Percentiles rank a stretch among this genome's conserved stretches.
phyloP scores from a whole-genome alignment of 2,888 invertebrate species.

The Trachelus troglodyta region DNA sequence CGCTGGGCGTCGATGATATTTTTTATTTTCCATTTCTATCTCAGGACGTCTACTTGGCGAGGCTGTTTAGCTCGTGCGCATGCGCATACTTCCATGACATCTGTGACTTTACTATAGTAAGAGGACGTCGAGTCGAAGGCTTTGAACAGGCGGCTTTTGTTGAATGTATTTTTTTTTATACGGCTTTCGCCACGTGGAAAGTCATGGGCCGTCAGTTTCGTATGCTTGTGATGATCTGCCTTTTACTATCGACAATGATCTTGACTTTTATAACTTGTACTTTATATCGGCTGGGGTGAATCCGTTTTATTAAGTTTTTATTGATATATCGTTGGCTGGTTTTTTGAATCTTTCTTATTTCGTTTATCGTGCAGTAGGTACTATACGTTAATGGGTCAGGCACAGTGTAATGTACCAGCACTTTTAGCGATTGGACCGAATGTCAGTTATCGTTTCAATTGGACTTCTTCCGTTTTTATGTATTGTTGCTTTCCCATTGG shows the following conservation, averaged over 20 bases:
- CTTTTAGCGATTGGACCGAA: not conserved
- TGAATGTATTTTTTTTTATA: not conserved
- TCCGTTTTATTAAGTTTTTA: not conserved
- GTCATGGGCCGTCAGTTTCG: not conserved
- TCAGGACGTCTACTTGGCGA: not conserved
- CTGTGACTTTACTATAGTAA: not conserved
- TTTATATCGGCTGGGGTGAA: not conserved
- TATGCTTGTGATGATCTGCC: not conserved
- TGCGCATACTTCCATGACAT: not conserved
- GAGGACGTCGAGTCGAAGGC: not conserved
- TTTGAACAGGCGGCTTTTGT: not conserved
- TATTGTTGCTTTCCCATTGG: not conserved
- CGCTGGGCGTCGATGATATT: not conserved
- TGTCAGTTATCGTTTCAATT: not conserved
- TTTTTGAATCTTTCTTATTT: not conserved
- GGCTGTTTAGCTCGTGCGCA: not conserved
- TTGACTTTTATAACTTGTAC: not conserved
- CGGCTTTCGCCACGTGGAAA: not conserved
- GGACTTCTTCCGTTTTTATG: not conserved
- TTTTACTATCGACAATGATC: not conserved
- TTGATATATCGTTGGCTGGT: not conserved
- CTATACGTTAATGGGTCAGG: not conserved
- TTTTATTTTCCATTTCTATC: not conserved
- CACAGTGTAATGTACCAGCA: too few relatives aligned
- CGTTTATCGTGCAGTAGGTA: not conserved